Evolutionary conservation across 2,113 vertebrate genomes (phyloP).

Genomic region (Mugil cephalus): DNA sequence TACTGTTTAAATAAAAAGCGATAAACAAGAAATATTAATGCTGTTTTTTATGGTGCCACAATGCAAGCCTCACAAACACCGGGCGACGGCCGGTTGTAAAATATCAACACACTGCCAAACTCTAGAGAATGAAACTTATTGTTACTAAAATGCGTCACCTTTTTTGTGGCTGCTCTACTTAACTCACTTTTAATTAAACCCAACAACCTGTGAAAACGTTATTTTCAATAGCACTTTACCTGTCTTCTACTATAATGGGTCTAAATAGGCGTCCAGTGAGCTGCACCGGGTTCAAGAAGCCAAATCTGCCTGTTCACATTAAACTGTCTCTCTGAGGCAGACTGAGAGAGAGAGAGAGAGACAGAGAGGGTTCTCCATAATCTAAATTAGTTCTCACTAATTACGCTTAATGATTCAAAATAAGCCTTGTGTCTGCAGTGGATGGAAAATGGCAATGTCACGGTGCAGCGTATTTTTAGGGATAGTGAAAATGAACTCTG

Average conservation of each 20-base stretch:
- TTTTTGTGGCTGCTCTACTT: too few relatives aligned
- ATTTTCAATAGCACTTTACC: slow-evolving; percentile 6
- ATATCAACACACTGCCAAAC: too few relatives aligned
- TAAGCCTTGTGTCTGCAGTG: slow-evolving; percentile 76
- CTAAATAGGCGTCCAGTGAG: slow-evolving; percentile 14
- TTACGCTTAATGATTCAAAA: slow-evolving; percentile 83
- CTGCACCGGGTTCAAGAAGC: slow-evolving; percentile 22
- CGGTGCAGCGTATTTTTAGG: slow-evolving; percentile 76
- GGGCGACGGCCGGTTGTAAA: too few relatives aligned
- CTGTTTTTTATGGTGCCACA: too few relatives aligned
- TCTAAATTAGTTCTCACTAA: slow-evolving; percentile 81
- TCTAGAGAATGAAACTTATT: too few relatives aligned
- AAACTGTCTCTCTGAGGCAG: slow-evolving; percentile 48
- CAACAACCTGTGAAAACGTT: not conserved
- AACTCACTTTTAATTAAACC: too few relatives aligned
- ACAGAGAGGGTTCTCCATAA: slow-evolving; percentile 64
- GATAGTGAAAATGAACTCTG: slow-evolving; percentile 79
- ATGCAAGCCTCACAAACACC: too few relatives aligned
- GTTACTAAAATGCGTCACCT: too few relatives aligned
- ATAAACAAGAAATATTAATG: too few relatives aligned
- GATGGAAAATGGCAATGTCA: slow-evolving; percentile 77
- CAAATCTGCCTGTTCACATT: slow-evolving; percentile 37
- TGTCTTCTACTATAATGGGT: slow-evolving; percentile 11
- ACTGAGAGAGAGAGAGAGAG: slow-evolving; percentile 28
- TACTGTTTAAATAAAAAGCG: too few relatives aligned